A percentile compares a stretch with the other conserved stretches of the same genome.
phyloP scores from a whole-genome alignment of 2,888 invertebrate genomes.

The Phengaris alcon region DNA sequence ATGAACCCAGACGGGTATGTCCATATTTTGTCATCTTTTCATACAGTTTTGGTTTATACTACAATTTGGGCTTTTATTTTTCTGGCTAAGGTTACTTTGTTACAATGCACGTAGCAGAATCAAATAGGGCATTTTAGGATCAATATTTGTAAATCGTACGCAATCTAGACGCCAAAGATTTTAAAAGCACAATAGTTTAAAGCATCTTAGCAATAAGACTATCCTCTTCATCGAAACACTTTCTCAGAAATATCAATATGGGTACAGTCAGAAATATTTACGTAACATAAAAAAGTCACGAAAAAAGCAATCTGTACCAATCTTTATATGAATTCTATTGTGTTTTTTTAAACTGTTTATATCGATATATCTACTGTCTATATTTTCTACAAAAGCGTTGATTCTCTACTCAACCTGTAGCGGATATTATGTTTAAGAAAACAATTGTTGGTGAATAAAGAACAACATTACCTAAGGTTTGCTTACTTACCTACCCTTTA shows the following conservation, averaged over 20 bases:
- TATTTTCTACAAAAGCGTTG: constrained; percentile 21
- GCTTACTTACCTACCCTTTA: background rate
- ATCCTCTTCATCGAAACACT: background rate
- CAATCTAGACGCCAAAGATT: constrained; percentile 12
- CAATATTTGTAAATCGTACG: constrained; percentile 8
- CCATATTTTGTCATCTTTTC: background rate
- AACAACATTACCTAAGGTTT: background rate
- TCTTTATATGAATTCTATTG: constrained; percentile 3
- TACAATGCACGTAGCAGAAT: constrained; percentile 18
- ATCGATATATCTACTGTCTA: constrained; percentile 9
- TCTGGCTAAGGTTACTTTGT: background rate
- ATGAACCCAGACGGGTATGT: background rate
- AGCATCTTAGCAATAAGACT: constrained; percentile 10
- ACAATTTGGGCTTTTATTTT: constrained; percentile 13
- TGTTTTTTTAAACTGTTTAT: constrained; percentile 10
- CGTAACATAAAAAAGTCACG: background rate
- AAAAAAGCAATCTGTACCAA: constrained; percentile 7
- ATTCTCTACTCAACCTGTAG: constrained; percentile 24
- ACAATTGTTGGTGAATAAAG: constrained; percentile 26
- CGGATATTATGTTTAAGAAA: constrained; percentile 18
- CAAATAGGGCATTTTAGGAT: constrained; percentile 1
- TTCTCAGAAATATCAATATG: constrained; percentile 4
- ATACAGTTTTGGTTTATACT: background rate
- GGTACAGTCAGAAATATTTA: background rate
- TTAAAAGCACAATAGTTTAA: constrained; percentile 15